Percentiles rank a stretch among this genome's conserved stretches.
Conservation (phyloP, 1,140 invertebrate genomes). For the Laupala kohalensis region DNA sequence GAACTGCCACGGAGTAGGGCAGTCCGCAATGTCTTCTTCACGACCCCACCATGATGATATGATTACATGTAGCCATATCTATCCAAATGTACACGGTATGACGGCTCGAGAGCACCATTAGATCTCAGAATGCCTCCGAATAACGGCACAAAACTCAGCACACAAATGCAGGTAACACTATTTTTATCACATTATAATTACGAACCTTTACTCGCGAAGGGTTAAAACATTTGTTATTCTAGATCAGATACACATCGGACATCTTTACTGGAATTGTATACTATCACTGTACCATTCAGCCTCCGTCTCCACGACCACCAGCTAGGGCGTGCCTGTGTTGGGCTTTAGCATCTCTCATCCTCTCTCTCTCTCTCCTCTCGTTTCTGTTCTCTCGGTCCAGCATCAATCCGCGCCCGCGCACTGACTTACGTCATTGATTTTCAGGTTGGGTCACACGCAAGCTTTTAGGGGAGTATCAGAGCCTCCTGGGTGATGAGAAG, state of each 20-base stretch:
- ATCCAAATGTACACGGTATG: not conserved
- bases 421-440: not conserved
- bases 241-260: not conserved
- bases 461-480: conserved; percentile 2
- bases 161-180: not conserved
- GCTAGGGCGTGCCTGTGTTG: conserved; percentile 6
- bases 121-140: not conserved
- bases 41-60: not conserved
- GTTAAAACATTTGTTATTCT: not conserved
- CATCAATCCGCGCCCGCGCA: conserved; percentile 1
- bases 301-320: conserved; percentile 1
- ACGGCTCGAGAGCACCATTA: not conserved
- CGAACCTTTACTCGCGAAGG: not conserved
- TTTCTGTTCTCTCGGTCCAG: not conserved
- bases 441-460: conserved; percentile 4
- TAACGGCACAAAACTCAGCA: not conserved
- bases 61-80: not conserved
- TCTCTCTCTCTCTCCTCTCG: not conserved
- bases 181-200: not conserved
- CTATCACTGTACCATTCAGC: not conserved
- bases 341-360: not conserved
- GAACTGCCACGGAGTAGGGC: not conserved
- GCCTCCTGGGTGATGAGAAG: not conserved
- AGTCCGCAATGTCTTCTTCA: not conserved
- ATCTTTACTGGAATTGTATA: not conserved